phyloP scores from a whole-genome alignment of 1,140 invertebrate genomes.

The Heliothis virescens region DNA sequence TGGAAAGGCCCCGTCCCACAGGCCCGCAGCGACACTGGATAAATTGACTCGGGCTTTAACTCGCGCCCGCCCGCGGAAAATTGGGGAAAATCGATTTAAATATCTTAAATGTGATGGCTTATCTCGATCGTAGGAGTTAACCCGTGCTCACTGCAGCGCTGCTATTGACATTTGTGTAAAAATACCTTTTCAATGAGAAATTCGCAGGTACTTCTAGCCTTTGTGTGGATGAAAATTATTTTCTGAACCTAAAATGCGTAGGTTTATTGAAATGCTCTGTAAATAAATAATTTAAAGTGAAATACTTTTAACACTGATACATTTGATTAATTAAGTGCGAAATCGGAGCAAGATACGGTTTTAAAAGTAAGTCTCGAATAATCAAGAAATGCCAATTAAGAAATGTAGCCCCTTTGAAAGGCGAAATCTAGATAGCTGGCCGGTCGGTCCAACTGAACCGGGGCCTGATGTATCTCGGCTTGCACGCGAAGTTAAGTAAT shows the following conservation, averaged over 20 bases:
- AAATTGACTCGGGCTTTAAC: conserved; percentile 79
- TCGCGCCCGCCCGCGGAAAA: conserved; percentile 80
- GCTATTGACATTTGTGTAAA: conserved; percentile 47
- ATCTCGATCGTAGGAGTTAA: conserved; percentile 74
- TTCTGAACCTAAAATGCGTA: background rate
- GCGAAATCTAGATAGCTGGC: conserved; percentile 62
- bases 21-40: conserved; percentile 75
- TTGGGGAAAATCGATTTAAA: conserved; percentile 86
- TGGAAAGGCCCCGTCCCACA: conserved; percentile 66
- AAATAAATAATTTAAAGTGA: conserved; percentile 3
- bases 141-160: conserved; percentile 51
- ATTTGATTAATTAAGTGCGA: conserved; percentile 44
- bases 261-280: background rate
- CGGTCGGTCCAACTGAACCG: conserved; percentile 31
- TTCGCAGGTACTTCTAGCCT: background rate
- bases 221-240: background rate
- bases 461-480: conserved; percentile 56
- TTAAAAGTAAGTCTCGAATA: conserved; percentile 39
- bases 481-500: conserved; percentile 58
- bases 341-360: conserved; percentile 32
- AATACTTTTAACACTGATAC: conserved; percentile 3
- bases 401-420: conserved; percentile 57
- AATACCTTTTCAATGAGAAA: conserved; percentile 20
- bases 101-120: conserved; percentile 83
- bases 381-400: conserved; percentile 68